A percentile compares a stretch with the other conserved stretches of the same genome.
Conservation (phyloP, 2,113 vertebrate species). For the Xerus inauris region DNA sequence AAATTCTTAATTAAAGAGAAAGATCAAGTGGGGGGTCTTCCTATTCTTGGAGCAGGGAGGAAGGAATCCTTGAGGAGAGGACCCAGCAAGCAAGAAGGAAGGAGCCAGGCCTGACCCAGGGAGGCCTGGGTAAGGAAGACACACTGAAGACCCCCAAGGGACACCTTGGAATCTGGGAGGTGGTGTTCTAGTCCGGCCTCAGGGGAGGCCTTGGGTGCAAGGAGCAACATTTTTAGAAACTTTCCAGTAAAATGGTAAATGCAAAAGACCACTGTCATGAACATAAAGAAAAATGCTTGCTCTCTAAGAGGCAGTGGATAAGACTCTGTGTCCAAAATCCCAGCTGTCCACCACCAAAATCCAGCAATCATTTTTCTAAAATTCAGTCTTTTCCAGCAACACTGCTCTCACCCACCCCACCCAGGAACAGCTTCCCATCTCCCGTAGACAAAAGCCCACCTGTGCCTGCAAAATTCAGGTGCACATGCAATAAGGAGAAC, state of each 20-base stretch:
- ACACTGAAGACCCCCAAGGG: background rate
- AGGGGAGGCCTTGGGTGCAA: background rate
- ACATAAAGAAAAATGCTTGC: background rate
- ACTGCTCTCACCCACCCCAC: background rate
- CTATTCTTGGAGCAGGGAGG: background rate
- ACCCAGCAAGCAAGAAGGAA: background rate
- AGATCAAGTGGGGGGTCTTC: background rate
- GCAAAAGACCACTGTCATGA: background rate
- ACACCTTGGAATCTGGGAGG: background rate
- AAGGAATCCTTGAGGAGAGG: background rate
- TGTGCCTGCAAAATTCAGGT: background rate
- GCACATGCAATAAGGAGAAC: rapidly evolving
- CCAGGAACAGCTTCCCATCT: background rate
- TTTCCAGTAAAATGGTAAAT: background rate
- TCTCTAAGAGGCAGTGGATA: background rate
- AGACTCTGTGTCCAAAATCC: background rate
- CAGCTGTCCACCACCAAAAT: background rate
- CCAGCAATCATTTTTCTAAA: background rate
- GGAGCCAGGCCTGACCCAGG: background rate
- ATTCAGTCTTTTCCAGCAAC: background rate
- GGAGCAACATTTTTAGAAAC: background rate
- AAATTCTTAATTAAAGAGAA: background rate
- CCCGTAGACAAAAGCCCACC: background rate
- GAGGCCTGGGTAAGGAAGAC: background rate
- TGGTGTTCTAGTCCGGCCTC: background rate